Evolutionary conservation across 2,797 vertebrate genomes (phyloP), one percentile per base, ranked within the genome.

Genomic region (Callimico goeldii): DNA sequence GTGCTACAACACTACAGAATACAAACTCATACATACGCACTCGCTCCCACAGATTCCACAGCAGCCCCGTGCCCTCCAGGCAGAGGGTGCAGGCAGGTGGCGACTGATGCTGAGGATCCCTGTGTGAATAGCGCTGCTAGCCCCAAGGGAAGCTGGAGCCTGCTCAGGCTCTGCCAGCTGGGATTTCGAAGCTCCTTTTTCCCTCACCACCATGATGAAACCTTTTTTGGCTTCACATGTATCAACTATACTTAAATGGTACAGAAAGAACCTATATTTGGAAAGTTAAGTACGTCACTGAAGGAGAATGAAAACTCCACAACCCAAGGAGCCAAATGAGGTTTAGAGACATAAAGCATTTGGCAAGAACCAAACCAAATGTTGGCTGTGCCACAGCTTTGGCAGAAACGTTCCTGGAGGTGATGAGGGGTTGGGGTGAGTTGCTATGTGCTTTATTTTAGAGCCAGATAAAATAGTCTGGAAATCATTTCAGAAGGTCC

Each of bases 401-500:
- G 97, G 98, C 96, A 93, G 92, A 95, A 93, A 94, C 48, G 50
- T 90, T 86, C 39, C 85, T 46, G 17, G 22, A 28, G 28, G 55
- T 39, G 8, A 9, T 26, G 22, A 72, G 30, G 14, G 13, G 43
- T 20, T 36, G 67, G 36, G 36, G 36, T 22, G 61, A n/a, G 33
- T 20, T 94, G 93, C 57, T 87, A 88, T 11, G 30, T 72, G 91
- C 96, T 98, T 98, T 73, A 91, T 46, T 87, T 97, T 96, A 72
- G 95, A 97, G 97, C 92, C 92, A 95, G 97, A 96, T 50, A 96
- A 98, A 97, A 97, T 57, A 95, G 80, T 93, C 43, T 95, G 92
- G 92, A 96, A 97, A 95, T 36, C 64, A 93, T 91, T 96, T 97
- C 95, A 95, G 97, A 97, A 97, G 97, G 87, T 98, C 12, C 52